A percentile compares a stretch with the other conserved stretches of the same genome.
phyloP scores from a whole-genome alignment of 1,140 invertebrate species.

The Pseudobourletiella spinata region DNA sequence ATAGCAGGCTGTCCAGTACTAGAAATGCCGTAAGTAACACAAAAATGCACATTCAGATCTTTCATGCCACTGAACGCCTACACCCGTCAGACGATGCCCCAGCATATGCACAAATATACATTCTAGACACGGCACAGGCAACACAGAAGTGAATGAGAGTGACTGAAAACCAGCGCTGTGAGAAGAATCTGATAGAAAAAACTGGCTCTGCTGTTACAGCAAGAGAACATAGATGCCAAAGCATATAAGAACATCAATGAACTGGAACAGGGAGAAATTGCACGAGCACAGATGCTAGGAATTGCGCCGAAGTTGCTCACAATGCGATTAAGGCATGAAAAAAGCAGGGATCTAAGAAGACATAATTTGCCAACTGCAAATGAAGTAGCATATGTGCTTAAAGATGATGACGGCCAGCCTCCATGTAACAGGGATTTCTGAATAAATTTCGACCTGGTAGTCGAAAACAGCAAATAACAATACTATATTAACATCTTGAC shows the following conservation, averaged over 20 bases:
- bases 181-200: background rate
- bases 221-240: conserved; percentile 27
- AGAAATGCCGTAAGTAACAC: too few relatives aligned
- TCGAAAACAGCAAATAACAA: background rate
- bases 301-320: background rate
- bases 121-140: conserved; percentile 12
- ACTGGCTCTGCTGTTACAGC: background rate
- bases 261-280: conserved; percentile 23
- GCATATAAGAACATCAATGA: too few relatives aligned
- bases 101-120: conserved; percentile 37
- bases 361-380: conserved; percentile 31
- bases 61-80: conserved; percentile 30
- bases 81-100: conserved; percentile 6
- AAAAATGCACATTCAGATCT: too few relatives aligned
- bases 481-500: conserved; percentile 9
- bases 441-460: background rate
- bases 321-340: conserved; percentile 19
- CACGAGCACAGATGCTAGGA: conserved; percentile 7
- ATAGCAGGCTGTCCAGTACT: too few relatives aligned
- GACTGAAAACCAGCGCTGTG: conserved; percentile 4
- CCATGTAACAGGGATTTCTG: too few relatives aligned
- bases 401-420: conserved; percentile 20
- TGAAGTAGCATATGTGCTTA: conserved; percentile 34
- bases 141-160: conserved; percentile 3
- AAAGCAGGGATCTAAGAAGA: conserved; percentile 17